Evolutionary conservation across 2,797 vertebrate species (phyloP), one percentile per base, ranked within the genome.

Genomic region (Cryptoprocta ferox): DNA sequence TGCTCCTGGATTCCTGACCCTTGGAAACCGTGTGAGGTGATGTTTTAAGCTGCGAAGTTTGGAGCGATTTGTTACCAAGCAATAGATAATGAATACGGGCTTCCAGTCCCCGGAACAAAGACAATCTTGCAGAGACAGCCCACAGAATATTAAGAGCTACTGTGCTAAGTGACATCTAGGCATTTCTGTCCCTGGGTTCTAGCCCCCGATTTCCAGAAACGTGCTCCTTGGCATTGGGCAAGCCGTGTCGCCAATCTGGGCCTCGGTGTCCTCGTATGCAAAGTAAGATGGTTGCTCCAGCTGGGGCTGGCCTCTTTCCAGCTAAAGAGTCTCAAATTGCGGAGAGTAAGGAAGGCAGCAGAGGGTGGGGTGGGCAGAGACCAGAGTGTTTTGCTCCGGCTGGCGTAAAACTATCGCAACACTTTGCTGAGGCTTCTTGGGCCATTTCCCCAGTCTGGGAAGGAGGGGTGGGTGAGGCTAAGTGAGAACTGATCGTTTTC

Each of bases 61-160:
- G 82, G 39, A 83, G 48, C 90, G 39, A 30, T 89, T 95, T 82
- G 70, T 91, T 88, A 94, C 94, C 90, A 68, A 91, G 86, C 79
- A 91, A 71, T n/a, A 75, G 89, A 80, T 84, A 94, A 82, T 9
- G 37, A 81, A 73, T 79, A 45, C 16, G 87, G 68, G 65, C 71
- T 94, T 94, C 42, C 37, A 81, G 71, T 91, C 24, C 11, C 53
- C 4, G 16, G 19, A 37, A n/a, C 39, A 89, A 81, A 91, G 83
- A 48, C 82, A 61, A 4, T 42, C 59, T 19, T 83, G 39, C 6
- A 28, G 66, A 32, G 21, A 4, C 3, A 10, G 24, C 5, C 21
- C 35, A 16, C 7, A 18, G 93, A 73, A 75, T 45, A n/a, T 89
- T 81, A 66, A 80, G 48, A 80, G 45, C 50, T 16, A 53, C 45